These are phyloP conservation scores for Aphelenchoides fujianensis DNA, from an alignment of 1,140 invertebrate species.

Conservation along the genomic window DNA sequence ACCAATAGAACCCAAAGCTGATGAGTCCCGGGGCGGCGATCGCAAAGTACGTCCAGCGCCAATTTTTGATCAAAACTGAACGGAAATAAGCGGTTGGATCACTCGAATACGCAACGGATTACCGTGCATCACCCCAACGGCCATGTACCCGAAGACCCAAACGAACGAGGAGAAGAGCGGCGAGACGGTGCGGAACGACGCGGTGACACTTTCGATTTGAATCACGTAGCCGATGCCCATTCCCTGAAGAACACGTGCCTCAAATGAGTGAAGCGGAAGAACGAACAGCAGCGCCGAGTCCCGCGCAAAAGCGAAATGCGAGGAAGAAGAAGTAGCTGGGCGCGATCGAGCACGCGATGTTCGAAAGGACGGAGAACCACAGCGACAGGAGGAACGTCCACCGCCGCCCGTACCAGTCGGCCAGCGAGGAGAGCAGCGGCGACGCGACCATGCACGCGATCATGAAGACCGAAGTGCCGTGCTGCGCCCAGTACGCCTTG, in stretches of 20 bases:
- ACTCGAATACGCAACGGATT: too few relatives aligned
- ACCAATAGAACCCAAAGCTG: conserved; percentile 47
- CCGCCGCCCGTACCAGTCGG: conserved; percentile 45
- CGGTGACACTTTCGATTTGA: conserved; percentile 37
- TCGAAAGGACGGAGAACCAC: conserved; percentile 45
- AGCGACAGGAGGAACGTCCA: conserved; percentile 44
- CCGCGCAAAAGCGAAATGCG: conserved; percentile 49
- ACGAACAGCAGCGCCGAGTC: conserved; percentile 34
- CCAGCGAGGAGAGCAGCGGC: conserved; percentile 35
- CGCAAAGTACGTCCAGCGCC: conserved; percentile 41
- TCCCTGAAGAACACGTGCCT: conserved; percentile 30
- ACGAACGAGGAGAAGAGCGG: conserved; percentile 38
- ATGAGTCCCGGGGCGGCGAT: conserved; percentile 35
- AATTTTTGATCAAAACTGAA: conserved; percentile 43
- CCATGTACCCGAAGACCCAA: conserved; percentile 46
- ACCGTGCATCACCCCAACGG: conserved; percentile 44
- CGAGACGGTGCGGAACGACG: conserved; percentile 44
- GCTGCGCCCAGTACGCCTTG: conserved; percentile 37
- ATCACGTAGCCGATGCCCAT: conserved; percentile 40
- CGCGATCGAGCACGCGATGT: conserved; percentile 46
- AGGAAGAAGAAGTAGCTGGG: conserved; percentile 41
- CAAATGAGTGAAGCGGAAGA: background rate
- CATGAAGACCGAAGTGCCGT: conserved; percentile 43
- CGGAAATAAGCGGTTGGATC: too few relatives aligned
- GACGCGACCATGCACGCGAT: conserved; percentile 31